phyloP scores from a whole-genome alignment of 2,888 invertebrate species.

The Thecophora atra region DNA sequence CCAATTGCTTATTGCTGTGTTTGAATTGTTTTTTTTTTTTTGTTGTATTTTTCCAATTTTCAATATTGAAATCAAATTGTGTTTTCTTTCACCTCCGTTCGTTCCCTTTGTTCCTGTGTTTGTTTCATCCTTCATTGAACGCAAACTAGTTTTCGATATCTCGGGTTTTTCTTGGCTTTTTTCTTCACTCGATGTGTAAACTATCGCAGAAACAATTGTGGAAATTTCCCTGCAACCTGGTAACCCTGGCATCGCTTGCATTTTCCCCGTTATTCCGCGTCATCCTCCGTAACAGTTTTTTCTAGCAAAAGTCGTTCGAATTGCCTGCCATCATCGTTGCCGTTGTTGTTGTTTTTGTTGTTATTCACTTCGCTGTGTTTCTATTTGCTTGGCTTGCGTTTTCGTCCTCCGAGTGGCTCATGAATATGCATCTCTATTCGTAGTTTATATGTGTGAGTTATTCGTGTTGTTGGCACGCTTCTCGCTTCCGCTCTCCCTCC shows the following conservation, averaged over 20 bases:
- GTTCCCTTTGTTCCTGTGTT: no score
- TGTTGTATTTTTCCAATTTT: no score
- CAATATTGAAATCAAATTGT: no score
- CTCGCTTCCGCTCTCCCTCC: conserved; percentile 5
- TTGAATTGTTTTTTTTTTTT: no score
- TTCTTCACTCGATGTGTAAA: no score
- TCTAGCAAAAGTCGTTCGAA: neutral
- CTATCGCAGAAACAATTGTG: no score
- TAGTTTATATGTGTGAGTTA: neutral
- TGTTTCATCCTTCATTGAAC: no score
- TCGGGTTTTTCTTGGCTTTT: no score
- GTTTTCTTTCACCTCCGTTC: no score
- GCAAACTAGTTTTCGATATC: conserved; percentile 7
- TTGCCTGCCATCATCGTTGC: neutral
- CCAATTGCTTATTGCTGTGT: no score
- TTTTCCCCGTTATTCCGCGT: neutral
- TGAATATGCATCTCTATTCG: conserved; percentile 41
- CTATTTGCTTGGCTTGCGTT: conserved; percentile 29
- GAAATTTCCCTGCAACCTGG: no score
- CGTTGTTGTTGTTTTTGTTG: conserved; percentile 12
- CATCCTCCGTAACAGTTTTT: neutral
- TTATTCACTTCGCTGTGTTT: neutral
- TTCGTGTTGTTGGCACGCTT: conserved; percentile 16
- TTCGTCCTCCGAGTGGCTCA: conserved; percentile 37
- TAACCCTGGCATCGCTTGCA: no score